Conservation (phyloP, 2,888 invertebrate species). For the Plagiodera versicolora region DNA sequence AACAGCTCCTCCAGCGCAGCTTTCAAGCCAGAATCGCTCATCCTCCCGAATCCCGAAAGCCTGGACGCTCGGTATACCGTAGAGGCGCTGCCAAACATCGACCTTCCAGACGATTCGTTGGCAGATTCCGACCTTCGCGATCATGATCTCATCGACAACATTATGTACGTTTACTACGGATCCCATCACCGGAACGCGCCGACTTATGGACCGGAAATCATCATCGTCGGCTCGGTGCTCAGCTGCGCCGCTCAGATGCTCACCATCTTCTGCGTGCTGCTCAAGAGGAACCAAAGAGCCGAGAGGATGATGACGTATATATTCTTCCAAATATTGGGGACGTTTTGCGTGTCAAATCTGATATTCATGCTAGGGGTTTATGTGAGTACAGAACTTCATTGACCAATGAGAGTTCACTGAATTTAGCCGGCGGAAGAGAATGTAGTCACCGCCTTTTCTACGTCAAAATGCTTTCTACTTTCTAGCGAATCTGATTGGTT, state of each 20-base stretch:
- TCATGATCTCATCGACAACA: conserved; percentile 72
- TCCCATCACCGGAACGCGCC: conserved; percentile 57
- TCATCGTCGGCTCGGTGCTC: conserved; percentile 57
- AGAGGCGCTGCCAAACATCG: conserved; percentile 57
- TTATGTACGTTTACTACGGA: conserved; percentile 72
- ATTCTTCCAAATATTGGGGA: conserved; percentile 65
- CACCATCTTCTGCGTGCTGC: conserved; percentile 54
- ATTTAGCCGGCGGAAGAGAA: too few species aligned
- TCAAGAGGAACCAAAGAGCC: conserved; percentile 48
- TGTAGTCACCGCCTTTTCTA: too few species aligned
- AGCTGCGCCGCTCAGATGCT: conserved; percentile 58
- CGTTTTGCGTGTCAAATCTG: conserved; percentile 63
- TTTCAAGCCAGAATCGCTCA: conserved; percentile 47
- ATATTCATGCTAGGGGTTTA: conserved; percentile 68
- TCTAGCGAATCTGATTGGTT: too few species aligned
- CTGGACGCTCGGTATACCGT: conserved; percentile 48
- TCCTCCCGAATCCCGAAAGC: conserved; percentile 51
- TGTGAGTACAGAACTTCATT: too few species aligned
- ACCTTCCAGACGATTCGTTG: conserved; percentile 65
- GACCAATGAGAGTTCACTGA: too few species aligned
- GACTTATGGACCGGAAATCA: conserved; percentile 59
- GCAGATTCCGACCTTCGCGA: conserved; percentile 69
- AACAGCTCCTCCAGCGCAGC: conserved; percentile 43
- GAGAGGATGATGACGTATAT: conserved; percentile 57
- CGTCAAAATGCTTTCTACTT: too few species aligned